Base-by-base conservation (phyloP, 2,797 vertebrate species). In the Ctenochaetus hawaiiensis region DNA sequence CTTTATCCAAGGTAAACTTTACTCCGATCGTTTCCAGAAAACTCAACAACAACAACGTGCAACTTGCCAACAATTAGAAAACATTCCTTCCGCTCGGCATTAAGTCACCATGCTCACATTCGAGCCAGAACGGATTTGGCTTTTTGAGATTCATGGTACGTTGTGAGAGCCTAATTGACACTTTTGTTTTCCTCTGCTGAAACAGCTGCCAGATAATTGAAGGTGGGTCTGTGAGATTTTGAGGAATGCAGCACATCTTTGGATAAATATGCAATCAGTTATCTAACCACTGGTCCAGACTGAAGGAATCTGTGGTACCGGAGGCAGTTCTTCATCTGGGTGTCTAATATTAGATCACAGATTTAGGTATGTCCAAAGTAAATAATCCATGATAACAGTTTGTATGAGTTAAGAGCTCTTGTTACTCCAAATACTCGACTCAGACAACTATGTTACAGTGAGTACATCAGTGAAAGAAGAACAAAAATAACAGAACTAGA, bases 1-100 rank as follows among this genome's bases (percentile, higher is more conserved):
- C 16, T 30, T 72, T 77, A 72, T 83, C 81, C 84, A 84, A 86
- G 71, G 71, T 83, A 71, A 86, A 85, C 54, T 71, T 70, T 9
- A 37, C 57, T 51, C 49, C 58, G 69, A 30, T 23, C 68, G 76
- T 83, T 85, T 79, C 76, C 78, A 86, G 71, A 84, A 86, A 83
- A 79, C 2, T 43, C 23, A 75, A 77, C 65, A 80, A 82, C 64
- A 79, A 83, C 72, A 67, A 37, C 4, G 23, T 37, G 54, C 39
- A 58, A 73, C 26, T 47, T 63, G 60, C 52, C 74, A 81, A 63
- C 56, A 82, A 78, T 73, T 72, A 48, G 23, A 75, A 77, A 75
- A 75, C 54, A 65, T 86, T 87, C 57, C 76, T 83, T 80, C 70
- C 61, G 48, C 57, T 77, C 66, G 67, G 61, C 51, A 78, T 58